Base-by-base conservation (phyloP, 2,888 invertebrate species). In the Crossocerus cetratus region DNA sequence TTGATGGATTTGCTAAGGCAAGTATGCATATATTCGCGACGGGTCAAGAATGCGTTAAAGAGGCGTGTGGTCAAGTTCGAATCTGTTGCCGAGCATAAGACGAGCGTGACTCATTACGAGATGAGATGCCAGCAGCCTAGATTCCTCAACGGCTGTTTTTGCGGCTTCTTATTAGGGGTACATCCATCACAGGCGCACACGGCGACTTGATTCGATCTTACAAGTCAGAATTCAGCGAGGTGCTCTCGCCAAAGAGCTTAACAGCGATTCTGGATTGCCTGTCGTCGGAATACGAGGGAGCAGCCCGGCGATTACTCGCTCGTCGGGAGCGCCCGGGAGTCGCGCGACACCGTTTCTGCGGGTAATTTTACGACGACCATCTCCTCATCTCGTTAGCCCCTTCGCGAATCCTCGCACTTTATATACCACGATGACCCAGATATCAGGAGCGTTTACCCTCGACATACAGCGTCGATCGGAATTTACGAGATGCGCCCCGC, bases 341-440 rank as follows among this genome's bases (percentile, higher is more conserved):
- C 66, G 54, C 64, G 68, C 79, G 78, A 58, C 78, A 78, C 76
- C 66, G 62, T 79, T 78, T 72, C 80, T 32, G 72, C 72, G 80
- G 70, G 76, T 77, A 77, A 77, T 77, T 77, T 77, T 70, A 63
- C 73, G 55, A 44, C 66, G 55, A 18, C 65, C 8, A 32, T 4
- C 5, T 32, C 32, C 32, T 62, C 44, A 64, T 44, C 77, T 64
- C 69, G 68, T 77, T 77, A 58, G 66, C 69, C 65, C 53, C 56
- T 49, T 58, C 32, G 49, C n/a, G 16, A 23, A n/a, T 20, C 14
- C 45, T 45, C 43, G 56, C 45, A 14, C 61, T 54, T 18, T 32
- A 42, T 53, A 49, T 43, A 43, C 74, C 65, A 60, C 65, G 76
- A 56, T 77, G 77, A 77, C 77, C 77, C 69, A 77, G 72, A 77